Base-by-base conservation (phyloP, 1,140 invertebrate species). In the Magallana gigas region DNA sequence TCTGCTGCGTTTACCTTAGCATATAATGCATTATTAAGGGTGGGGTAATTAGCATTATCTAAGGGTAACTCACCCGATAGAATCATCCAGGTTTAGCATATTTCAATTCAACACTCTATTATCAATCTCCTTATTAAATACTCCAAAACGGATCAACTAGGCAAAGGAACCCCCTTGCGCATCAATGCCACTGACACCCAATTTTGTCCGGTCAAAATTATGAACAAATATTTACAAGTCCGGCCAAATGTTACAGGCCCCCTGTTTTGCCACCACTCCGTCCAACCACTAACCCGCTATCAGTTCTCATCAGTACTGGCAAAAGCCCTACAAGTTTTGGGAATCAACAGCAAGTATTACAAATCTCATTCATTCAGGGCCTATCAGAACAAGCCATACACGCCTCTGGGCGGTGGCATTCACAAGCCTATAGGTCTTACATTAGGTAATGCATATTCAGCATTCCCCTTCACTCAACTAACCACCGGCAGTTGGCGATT, bases 281-380 rank as follows among this genome's bases (percentile, higher is more conserved):
- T 1, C 36, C 36, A 57, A 83, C 57, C 59, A 14, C 0, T 88
- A 29, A 85, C 82, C 4, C 59, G 87, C n/a, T 62, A 36, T 62
- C 83, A 85, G 48, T 85, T 85, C 23, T 18, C 29, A 16, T 81
- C 58, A 48, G 58, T 88, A 18, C 57, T 88, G 5, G 64, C 36
- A 81, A 60, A 60, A 59, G 62, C 18, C 83, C 57, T 64, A 76
- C 14, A 85, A n/a, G 14, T 81, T 48, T 8, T 88, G 23, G 83
- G 83, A 48, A 62, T 85, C 4, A 23, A 60, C 12, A 57, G 12
- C 36, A 57, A 62, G 8, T 48, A 62, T 60, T 84, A 76, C 36
- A 85, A 60, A 58, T 64, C 84, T 9, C 87, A 88, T 85, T 83
- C 84, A 18, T 88, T 88, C 23, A 57, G 48, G 57, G 85, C 23